phyloP scores from a whole-genome alignment of 2,113 vertebrate genomes.

The Phainopepla nitens region DNA sequence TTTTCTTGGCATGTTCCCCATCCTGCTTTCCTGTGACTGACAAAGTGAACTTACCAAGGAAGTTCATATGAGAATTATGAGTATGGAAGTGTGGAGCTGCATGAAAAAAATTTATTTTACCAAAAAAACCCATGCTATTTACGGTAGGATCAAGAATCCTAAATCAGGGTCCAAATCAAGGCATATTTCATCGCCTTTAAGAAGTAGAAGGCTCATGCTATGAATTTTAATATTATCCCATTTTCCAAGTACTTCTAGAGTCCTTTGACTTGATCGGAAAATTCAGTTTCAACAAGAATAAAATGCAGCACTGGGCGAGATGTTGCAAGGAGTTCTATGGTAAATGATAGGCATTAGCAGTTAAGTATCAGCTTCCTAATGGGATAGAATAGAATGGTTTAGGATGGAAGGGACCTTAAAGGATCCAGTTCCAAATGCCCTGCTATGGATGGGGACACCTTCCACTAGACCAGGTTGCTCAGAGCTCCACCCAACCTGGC shows the following conservation, averaged over 20 bases:
- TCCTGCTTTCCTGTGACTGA: not conserved
- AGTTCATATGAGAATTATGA: not conserved
- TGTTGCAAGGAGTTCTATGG: not conserved
- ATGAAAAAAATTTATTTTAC: not conserved
- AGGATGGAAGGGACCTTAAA: not conserved
- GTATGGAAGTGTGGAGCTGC: not conserved
- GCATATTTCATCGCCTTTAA: not conserved
- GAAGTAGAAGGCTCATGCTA: not conserved
- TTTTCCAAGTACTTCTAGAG: constrained; percentile 12
- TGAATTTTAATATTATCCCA: not conserved
- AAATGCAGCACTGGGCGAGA: not conserved
- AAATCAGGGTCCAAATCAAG: not conserved
- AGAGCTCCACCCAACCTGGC: not conserved
- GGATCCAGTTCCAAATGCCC: not conserved
- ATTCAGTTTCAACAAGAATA: not conserved
- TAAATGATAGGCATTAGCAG: not conserved
- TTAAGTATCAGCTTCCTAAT: not conserved
- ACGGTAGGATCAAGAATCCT: not conserved
- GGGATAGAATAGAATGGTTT: not conserved
- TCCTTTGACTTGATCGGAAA: constrained; percentile 34
- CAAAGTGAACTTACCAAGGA: not conserved
- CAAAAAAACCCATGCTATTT: not conserved
- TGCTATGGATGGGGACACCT: no score
- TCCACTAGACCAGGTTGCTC: not conserved
- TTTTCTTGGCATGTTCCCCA: not conserved